Conservation (phyloP, 2,797 vertebrate species). For the Cyprinella venusta region DNA sequence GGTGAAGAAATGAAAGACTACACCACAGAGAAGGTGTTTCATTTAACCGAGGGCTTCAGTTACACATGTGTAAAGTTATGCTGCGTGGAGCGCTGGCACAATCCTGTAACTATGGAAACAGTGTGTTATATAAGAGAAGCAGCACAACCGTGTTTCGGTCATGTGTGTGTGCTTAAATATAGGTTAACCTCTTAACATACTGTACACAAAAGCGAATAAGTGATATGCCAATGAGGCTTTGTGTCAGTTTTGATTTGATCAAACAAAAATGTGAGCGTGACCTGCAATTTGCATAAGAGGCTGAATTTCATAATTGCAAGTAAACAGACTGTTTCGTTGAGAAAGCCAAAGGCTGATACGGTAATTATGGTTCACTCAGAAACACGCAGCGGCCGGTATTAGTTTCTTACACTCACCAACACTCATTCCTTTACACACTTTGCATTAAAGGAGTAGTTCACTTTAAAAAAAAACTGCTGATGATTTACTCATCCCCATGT, state of each 20-base stretch:
- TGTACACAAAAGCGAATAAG: background rate
- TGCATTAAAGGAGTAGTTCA: too few species aligned
- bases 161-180: conserved; percentile 60
- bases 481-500: too few species aligned
- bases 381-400: background rate
- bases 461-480: too few species aligned
- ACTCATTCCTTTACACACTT: background rate
- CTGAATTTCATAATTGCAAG: background rate
- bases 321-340: background rate
- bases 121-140: conserved; percentile 6
- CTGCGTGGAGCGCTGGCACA: conserved; percentile 10
- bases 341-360: background rate
- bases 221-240: background rate
- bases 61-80: conserved; percentile 3
- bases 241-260: background rate
- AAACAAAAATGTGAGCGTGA: conserved; percentile 3
- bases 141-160: background rate
- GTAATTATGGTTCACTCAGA: background rate
- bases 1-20: background rate
- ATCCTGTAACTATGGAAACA: conserved; percentile 56
- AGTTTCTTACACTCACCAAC: background rate
- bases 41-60: background rate
- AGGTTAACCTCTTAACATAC: conserved; percentile 53
- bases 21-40: background rate
- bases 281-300: conserved; percentile 7